Percentiles rank a stretch among this genome's conserved stretches.
Evolutionary conservation across 1,140 invertebrate species (phyloP).

Genomic region (Coelopa frigida): DNA sequence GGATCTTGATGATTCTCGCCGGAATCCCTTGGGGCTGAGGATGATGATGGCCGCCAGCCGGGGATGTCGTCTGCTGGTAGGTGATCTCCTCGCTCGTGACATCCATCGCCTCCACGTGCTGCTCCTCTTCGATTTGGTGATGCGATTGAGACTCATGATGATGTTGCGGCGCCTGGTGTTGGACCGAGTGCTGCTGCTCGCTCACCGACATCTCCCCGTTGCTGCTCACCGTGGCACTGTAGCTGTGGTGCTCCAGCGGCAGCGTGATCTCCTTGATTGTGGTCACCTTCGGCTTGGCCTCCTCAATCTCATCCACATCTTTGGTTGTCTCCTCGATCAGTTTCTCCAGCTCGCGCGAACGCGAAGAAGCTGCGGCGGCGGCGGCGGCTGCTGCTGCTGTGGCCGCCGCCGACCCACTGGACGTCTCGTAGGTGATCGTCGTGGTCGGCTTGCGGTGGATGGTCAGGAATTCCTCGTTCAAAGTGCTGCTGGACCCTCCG

Average conservation of each 20-base stretch:
- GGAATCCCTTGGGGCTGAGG: constrained; percentile 17
- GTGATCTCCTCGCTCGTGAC: constrained; percentile 6
- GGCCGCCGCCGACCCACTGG: not conserved
- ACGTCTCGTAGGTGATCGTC: constrained; percentile 13
- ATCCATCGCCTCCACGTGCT: constrained; percentile 6
- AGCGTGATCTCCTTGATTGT: constrained; percentile 20
- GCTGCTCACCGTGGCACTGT: too few species aligned
- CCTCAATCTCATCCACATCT: constrained; percentile 41
- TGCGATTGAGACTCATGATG: constrained; percentile 18
- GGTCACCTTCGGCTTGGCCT: constrained; percentile 29
- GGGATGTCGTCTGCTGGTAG: not conserved
- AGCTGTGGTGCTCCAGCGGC: constrained; percentile 19
- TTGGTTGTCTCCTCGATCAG: constrained; percentile 43
- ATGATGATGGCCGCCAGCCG: not conserved
- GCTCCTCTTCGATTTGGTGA: constrained; percentile 21
- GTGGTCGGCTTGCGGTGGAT: constrained; percentile 23
- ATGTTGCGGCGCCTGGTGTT: constrained; percentile 9
- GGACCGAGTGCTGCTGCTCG: not conserved
- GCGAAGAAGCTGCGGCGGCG: constrained; percentile 15
- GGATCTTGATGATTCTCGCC: constrained; percentile 36
- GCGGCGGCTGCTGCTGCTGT: not conserved
- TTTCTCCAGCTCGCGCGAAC: constrained; percentile 36
- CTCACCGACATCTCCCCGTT: too few species aligned
- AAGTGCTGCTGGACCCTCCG: constrained; percentile 13
- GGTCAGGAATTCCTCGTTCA: constrained; percentile 33